These are phyloP conservation scores for Lasioglossum leucozonium DNA, from an alignment of 2,888 invertebrate species.

Conservation along the genomic window DNA sequence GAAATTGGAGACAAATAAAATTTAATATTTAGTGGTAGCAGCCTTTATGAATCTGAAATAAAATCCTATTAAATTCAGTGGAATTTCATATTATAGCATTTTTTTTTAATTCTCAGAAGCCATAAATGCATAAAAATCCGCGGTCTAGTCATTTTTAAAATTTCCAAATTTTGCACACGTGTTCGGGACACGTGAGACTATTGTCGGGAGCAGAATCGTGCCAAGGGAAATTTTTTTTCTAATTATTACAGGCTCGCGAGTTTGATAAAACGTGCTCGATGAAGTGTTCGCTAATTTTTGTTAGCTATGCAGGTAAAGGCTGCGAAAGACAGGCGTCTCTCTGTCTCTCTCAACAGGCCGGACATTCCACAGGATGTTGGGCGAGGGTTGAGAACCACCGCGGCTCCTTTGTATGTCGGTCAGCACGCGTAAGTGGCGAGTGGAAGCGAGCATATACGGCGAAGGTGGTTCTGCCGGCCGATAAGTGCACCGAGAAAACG, in stretches of 20 bases:
- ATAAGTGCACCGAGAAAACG: conserved; percentile 43
- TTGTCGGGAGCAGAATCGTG: background rate
- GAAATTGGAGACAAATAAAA: too few relatives aligned
- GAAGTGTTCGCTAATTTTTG: background rate
- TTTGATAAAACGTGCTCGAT: background rate
- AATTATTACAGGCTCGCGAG: background rate
- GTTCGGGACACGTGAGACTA: background rate
- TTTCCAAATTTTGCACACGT: background rate
- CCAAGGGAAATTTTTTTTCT: background rate
- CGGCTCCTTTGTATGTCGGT: conserved; percentile 62
- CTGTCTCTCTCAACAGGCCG: background rate
- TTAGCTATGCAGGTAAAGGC: background rate
- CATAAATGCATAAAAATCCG: too few relatives aligned
- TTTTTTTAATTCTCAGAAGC: too few relatives aligned
- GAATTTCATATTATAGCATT: too few relatives aligned
- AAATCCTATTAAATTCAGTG: too few relatives aligned
- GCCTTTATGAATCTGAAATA: too few relatives aligned
- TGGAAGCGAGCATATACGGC: conserved; percentile 34
- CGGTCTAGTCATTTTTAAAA: too few relatives aligned
- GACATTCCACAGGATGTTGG: conserved; percentile 18
- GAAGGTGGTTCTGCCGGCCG: conserved; percentile 40
- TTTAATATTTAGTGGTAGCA: too few relatives aligned
- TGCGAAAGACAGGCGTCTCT: background rate
- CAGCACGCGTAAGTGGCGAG: conserved; percentile 52
- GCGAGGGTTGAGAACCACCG: conserved; percentile 45